Evolutionary conservation across 2,113 vertebrate genomes (phyloP).

Genomic region (Corythoichthys intestinalis): DNA sequence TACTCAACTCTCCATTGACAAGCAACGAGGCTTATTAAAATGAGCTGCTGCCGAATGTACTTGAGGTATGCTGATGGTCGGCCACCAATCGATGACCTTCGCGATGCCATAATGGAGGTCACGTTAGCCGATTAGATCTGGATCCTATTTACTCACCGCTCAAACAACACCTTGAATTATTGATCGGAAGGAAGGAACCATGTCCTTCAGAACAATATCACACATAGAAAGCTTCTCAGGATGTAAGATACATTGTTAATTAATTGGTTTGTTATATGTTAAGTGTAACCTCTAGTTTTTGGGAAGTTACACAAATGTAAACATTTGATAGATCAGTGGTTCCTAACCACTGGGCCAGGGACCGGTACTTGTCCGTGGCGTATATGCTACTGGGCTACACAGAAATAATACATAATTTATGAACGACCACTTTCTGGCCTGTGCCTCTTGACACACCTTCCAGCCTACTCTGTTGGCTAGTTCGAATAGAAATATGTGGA

Average conservation of each 20-base stretch:
- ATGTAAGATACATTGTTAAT: background rate
- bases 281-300: no score
- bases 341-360: no score
- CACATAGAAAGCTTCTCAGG: slow-evolving; percentile 10
- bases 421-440: no score
- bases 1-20: slow-evolving; percentile 23
- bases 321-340: no score
- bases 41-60: slow-evolving; percentile 26
- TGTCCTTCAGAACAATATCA: slow-evolving; percentile 30
- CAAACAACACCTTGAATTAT: slow-evolving; percentile 57
- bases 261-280: background rate
- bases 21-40: slow-evolving; percentile 20
- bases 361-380: no score
- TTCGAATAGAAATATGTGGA: no score
- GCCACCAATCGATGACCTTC: slow-evolving; percentile 51
- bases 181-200: slow-evolving; percentile 35
- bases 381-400: no score
- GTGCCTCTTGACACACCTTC: no score
- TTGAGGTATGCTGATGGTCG: slow-evolving; percentile 40
- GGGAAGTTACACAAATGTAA: no score
- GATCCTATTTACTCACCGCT: slow-evolving; percentile 50
- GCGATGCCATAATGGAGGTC: slow-evolving; percentile 54
- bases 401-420: no score
- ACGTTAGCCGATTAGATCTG: slow-evolving; percentile 45
- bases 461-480: no score